Conservation (phyloP, 2,797 vertebrate genomes). For the Threskiornis aethiopicus region DNA sequence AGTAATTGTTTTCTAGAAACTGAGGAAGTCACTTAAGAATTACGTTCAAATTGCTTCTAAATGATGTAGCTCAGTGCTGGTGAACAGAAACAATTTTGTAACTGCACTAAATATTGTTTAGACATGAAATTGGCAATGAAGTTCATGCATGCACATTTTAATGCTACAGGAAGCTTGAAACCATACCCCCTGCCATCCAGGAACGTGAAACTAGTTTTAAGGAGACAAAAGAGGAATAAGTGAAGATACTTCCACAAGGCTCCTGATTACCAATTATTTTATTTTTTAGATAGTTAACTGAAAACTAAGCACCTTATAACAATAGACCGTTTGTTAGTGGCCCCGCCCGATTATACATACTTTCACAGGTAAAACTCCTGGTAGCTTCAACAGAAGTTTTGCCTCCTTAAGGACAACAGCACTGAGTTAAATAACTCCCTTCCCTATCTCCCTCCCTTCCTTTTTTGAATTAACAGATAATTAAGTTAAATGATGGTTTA, state of each 20-base stretch:
- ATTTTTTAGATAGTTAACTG: slow-evolving; percentile 1
- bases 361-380: slow-evolving; percentile 2
- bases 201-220: slow-evolving; percentile 85
- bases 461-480: not conserved
- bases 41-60: slow-evolving; percentile 21
- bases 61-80: slow-evolving; percentile 10
- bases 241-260: slow-evolving; percentile 71
- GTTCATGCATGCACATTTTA: slow-evolving; percentile 76
- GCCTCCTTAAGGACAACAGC: not conserved
- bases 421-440: not conserved
- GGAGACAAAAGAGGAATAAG: slow-evolving; percentile 82
- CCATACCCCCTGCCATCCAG: slow-evolving; percentile 93
- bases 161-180: slow-evolving; percentile 86
- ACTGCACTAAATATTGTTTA: slow-evolving; percentile 44
- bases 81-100: slow-evolving; percentile 52
- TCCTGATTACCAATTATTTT: slow-evolving; percentile 37
- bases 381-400: slow-evolving; percentile 9
- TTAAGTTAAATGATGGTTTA: not conserved
- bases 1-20: not conserved
- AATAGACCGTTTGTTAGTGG: not conserved
- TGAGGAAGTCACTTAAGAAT: not conserved
- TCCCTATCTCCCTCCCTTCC: not conserved
- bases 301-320: slow-evolving; percentile 17
- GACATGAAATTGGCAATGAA: slow-evolving; percentile 64
- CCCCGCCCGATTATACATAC: not conserved